A percentile compares a stretch with the other conserved stretches of the same genome.
Evolutionary conservation across 2,888 invertebrate species (phyloP).

Genomic region (Flexamia atlantica): DNA sequence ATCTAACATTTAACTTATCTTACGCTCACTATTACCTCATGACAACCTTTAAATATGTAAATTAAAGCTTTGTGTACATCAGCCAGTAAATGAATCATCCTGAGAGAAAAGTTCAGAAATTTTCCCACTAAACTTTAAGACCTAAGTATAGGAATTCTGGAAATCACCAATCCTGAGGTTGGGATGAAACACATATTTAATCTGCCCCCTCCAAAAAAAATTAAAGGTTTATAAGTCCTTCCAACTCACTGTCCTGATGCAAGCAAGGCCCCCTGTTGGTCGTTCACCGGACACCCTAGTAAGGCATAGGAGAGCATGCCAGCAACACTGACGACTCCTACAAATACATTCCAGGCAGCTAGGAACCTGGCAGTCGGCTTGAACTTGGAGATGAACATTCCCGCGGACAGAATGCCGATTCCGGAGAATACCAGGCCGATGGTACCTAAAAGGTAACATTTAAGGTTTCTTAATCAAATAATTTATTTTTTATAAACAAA

Average conservation of each 20-base stretch:
- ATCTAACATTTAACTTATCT: too few species aligned
- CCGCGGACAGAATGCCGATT: conserved; percentile 81
- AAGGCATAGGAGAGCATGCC: conserved; percentile 82
- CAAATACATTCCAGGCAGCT: conserved; percentile 83
- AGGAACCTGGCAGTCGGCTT: conserved; percentile 82
- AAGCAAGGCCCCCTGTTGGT: conserved; percentile 75
- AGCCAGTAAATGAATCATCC: too few species aligned
- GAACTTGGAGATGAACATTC: conserved; percentile 81
- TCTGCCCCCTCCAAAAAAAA: too few species aligned
- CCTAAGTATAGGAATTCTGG: neutral
- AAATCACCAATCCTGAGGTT: neutral
- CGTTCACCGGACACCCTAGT: conserved; percentile 81
- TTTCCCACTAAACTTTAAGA: neutral
- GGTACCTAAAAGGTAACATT: conserved; percentile 76
- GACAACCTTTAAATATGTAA: too few species aligned
- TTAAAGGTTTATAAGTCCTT: too few species aligned
- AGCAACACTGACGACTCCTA: conserved; percentile 79
- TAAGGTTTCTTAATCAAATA: neutral
- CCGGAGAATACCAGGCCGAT: conserved; percentile 83
- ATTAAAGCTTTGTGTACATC: too few species aligned
- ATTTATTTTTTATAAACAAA: neutral
- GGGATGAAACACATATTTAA: neutral
- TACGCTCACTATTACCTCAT: too few species aligned
- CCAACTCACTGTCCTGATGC: conserved; percentile 60
- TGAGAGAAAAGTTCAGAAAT: neutral